These are phyloP conservation scores for Microcebus ravelobensis DNA, from an alignment of 2,113 vertebrate genomes.

Conservation along the genomic window DNA sequence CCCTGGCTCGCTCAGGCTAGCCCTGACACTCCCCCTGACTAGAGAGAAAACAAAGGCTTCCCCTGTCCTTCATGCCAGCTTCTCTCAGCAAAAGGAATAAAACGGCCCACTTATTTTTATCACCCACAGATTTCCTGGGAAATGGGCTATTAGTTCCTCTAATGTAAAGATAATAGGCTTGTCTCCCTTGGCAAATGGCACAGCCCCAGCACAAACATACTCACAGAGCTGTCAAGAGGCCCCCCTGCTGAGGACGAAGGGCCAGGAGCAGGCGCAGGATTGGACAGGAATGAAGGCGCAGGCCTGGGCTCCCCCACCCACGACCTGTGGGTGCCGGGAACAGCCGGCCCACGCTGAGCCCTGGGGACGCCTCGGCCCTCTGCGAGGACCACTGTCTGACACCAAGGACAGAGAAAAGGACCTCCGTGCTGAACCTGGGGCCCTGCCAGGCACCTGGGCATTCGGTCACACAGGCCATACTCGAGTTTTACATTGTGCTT, in stretches of 20 bases:
- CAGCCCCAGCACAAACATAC: neutral
- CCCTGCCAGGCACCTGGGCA: rapidly evolving
- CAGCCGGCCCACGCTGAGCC: neutral
- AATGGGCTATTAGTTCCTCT: conserved; percentile 69
- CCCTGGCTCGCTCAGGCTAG: neutral
- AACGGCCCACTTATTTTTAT: conserved; percentile 69
- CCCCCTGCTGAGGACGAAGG: neutral
- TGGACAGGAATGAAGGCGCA: neutral
- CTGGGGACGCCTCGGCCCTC: neutral
- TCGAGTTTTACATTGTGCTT: rapidly evolving
- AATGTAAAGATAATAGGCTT: conserved; percentile 65
- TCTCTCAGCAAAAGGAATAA: conserved; percentile 64
- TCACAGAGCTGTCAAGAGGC: neutral
- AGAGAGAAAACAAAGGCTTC: conserved; percentile 1
- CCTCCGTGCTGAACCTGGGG: neutral
- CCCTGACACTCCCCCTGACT: neutral
- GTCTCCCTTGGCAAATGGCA: neutral
- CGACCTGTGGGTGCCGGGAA: neutral
- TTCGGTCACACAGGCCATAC: neutral
- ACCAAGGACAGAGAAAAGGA: neutral
- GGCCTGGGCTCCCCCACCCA: too few species aligned
- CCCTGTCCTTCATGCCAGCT: neutral
- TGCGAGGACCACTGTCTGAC: neutral
- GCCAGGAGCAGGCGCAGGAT: neutral
- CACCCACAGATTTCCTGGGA: conserved; percentile 62